Evolutionary conservation across 1,140 invertebrate species (phyloP).

Genomic region (Penaeus indicus): DNA sequence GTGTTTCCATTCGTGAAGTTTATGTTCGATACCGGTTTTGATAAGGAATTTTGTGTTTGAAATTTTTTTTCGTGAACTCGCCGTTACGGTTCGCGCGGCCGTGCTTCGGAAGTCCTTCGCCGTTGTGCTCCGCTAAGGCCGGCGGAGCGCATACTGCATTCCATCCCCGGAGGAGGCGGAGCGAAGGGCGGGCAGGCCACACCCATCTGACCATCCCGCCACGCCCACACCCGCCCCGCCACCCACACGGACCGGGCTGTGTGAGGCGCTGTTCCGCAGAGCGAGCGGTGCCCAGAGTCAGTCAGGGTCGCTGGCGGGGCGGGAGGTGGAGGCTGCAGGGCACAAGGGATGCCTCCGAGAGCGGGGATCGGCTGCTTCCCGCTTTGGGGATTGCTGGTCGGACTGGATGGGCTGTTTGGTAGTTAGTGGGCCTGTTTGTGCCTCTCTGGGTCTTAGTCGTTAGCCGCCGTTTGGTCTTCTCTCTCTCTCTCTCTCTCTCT

Average conservation of each 20-base stretch:
- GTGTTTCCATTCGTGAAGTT: too few species aligned
- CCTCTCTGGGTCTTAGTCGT: neutral
- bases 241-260: neutral
- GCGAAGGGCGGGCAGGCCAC: slow-evolving; percentile 23
- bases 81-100: too few species aligned
- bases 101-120: too few species aligned
- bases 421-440: neutral
- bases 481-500: neutral
- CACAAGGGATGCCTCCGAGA: neutral
- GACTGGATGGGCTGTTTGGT: too few species aligned
- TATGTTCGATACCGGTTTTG: too few species aligned
- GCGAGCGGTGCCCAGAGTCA: too few species aligned
- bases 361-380: neutral
- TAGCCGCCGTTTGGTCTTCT: neutral
- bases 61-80: too few species aligned
- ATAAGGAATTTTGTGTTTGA: too few species aligned
- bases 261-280: neutral
- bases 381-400: neutral
- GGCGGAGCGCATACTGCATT: slow-evolving; percentile 34
- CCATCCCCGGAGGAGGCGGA: slow-evolving; percentile 26
- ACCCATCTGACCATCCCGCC: slow-evolving; percentile 9
- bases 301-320: neutral
- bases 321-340: neutral
- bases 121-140: slow-evolving; percentile 9
- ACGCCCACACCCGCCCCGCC: neutral